These are phyloP conservation scores for Yponomeuta sedellus DNA, from an alignment of 2,888 invertebrate genomes.

Conservation along the genomic window DNA sequence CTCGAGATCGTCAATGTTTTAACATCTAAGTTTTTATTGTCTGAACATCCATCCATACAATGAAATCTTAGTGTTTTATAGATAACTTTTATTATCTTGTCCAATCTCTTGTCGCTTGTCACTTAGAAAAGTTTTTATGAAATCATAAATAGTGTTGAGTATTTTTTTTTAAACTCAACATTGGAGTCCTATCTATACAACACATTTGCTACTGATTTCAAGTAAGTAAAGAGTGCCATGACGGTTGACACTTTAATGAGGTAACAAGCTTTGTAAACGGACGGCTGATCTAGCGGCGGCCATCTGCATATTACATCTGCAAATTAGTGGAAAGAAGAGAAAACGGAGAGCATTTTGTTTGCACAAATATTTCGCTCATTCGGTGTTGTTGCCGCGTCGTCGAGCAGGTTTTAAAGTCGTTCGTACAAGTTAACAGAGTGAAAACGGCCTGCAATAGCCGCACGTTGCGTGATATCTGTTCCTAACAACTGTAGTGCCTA, in stretches of 20 bases:
- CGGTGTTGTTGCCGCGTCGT: constrained; percentile 33
- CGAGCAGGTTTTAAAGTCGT: constrained; percentile 55
- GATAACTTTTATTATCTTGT: no score
- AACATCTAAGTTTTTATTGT: no score
- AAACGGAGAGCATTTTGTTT: constrained; percentile 49
- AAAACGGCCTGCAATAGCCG: constrained; percentile 47
- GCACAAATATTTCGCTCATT: constrained; percentile 61
- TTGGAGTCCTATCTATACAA: no score
- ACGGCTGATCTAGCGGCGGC: constrained; percentile 19
- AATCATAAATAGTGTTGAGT: no score
- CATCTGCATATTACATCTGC: constrained; percentile 31
- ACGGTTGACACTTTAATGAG: not conserved
- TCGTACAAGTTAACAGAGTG: constrained; percentile 51
- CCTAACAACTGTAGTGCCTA: constrained; percentile 49
- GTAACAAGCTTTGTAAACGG: not conserved
- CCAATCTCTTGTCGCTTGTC: no score
- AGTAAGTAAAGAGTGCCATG: not conserved
- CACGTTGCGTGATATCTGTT: constrained; percentile 55
- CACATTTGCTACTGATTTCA: no score
- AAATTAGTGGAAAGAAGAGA: constrained; percentile 45
- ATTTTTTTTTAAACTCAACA: no score
- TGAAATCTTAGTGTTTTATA: no score
- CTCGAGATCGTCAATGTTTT: not conserved
- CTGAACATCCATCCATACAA: no score
- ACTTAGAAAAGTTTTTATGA: no score